Evolutionary conservation across 2,797 vertebrate genomes (phyloP), one percentile per base, ranked within the genome.

Genomic region (Spea hammondii): DNA sequence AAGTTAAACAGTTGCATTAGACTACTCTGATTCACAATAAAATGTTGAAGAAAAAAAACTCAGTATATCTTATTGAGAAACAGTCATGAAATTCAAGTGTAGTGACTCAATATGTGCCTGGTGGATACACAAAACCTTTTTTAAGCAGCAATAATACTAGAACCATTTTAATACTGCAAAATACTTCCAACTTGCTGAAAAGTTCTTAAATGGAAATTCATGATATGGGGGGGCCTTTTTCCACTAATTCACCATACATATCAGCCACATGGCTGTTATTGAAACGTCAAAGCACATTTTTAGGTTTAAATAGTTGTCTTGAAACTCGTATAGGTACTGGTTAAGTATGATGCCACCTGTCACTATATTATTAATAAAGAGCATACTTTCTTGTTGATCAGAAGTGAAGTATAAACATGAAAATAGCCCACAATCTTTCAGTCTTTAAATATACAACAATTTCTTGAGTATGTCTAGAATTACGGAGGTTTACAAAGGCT

Each of bases 1-100:
- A 95, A 90, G 89, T 75, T 87, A 88, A 91, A 88, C 83, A 89
- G 32, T 87, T 91, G 89, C 88, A 89, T 89, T 89, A 80, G 78
- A 87, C 86, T 86, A 88, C 76, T 86, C 82, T 84, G 88, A 88
- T 69, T 89, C 59, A 87, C 84, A 83, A 90, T 87, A 85, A 86
- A 76, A 88, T 75, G 4, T 6, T 62, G 6, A 17, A 62, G 8
- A 62, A 62, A 17, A 6, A 14, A 62, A 8, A 3, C 5, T 12
- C 46, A 55, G 57, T 47, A 4, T 59, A 79, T 77, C 87, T 88
- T 83, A 75, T 62, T 14, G 69, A 88, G 86, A 72, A 86, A 87
- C 87, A 88, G 88, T 86, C 79, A 79, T 79, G 83, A 85, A 85
- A 88, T 89, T 90, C 88, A 88, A 84, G 85, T 85, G 87, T 86